Evolutionary conservation across 2,888 invertebrate genomes (phyloP), one percentile per base, ranked within the genome.

Genomic region (Caprella mutica): DNA sequence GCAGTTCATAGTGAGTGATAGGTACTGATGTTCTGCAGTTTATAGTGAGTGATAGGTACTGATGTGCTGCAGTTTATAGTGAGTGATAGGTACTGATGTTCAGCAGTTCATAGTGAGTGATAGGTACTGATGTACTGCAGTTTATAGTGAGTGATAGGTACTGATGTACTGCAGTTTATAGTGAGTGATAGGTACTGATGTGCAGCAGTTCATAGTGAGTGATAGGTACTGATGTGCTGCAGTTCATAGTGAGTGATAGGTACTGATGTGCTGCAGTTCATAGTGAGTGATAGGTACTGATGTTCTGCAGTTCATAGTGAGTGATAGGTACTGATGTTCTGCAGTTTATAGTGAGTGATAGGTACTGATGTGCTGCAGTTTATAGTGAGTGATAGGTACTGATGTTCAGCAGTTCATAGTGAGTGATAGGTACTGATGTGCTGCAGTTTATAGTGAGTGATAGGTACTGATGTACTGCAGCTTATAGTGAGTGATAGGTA

Each of bases 201-300:
- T 97, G 14, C 87, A 90, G 69, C 98, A 98, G 72, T 97, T 97
- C 71, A 84, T 85, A 68, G 83, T 83, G 72, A 74, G 76, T 72
- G 27, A 21, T 12, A 19, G 52, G 50, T n/a, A n/a, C n/a, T n/a
- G 98, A 98, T 72, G 81, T 97, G 14, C 87, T 90, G 69, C 98
- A 98, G 72, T 97, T 97, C 71, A 84, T 85, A 68, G 83, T 83
- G 72, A 74, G 76, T 72, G 27, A 21, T 12, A 19, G 52, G 50
- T n/a, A n/a, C n/a, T n/a, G 98, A 98, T 72, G 81, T 97, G 14
- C 87, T 90, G 69, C 98, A 98, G 72, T 97, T 97, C 71, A 84
- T 85, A 68, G 83, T 83, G 72, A 74, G 76, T 72, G 27, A 21
- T 12, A 19, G 52, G 50, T n/a, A n/a, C n/a, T n/a, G 98, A 98